These are phyloP conservation scores for Muraenolepis orangiensis DNA, from an alignment of 2,797 vertebrate genomes.

Conservation along the genomic window DNA sequence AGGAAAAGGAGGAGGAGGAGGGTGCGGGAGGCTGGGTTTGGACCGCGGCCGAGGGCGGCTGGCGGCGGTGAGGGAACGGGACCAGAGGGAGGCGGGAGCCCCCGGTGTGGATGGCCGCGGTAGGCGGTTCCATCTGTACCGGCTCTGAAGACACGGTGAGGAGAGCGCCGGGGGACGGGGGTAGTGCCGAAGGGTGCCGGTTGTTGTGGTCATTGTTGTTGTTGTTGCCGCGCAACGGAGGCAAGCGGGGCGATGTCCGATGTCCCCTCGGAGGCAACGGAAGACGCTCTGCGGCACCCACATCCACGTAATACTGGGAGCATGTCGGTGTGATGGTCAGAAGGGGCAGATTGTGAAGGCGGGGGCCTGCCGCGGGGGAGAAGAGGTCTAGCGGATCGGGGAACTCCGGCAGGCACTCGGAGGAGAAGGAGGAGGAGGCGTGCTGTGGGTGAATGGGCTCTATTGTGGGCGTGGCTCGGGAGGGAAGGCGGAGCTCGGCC, in stretches of 20 bases:
- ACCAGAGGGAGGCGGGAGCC: slow-evolving; percentile 60
- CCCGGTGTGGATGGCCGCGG: neutral
- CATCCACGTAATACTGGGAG: neutral
- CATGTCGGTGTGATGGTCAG: slow-evolving; percentile 31
- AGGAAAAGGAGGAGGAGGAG: slow-evolving; percentile 46
- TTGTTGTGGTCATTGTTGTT: slow-evolving; percentile 23
- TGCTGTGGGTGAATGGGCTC: neutral
- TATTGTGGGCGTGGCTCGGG: slow-evolving; percentile 17
- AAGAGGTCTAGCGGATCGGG: slow-evolving; percentile 45
- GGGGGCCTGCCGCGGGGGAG: slow-evolving; percentile 14
- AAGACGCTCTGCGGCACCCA: neutral
- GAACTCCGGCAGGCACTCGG: slow-evolving; percentile 34
- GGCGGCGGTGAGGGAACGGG: slow-evolving; percentile 39
- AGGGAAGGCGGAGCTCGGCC: slow-evolving; percentile 21
- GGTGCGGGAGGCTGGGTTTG: slow-evolving; percentile 43
- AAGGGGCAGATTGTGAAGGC: neutral
- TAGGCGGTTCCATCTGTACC: slow-evolving; percentile 25
- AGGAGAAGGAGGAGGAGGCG: slow-evolving; percentile 27
- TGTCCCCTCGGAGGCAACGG: neutral
- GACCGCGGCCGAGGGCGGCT: neutral
- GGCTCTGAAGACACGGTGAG: slow-evolving; percentile 57
- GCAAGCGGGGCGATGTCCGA: neutral
- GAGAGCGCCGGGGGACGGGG: slow-evolving; percentile 25
- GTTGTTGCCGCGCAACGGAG: neutral
- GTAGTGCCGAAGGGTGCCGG: slow-evolving; percentile 26